A percentile compares a stretch with the other conserved stretches of the same genome.
Conservation (phyloP, 2,888 invertebrate species). For the Philhelius pedissequus region DNA sequence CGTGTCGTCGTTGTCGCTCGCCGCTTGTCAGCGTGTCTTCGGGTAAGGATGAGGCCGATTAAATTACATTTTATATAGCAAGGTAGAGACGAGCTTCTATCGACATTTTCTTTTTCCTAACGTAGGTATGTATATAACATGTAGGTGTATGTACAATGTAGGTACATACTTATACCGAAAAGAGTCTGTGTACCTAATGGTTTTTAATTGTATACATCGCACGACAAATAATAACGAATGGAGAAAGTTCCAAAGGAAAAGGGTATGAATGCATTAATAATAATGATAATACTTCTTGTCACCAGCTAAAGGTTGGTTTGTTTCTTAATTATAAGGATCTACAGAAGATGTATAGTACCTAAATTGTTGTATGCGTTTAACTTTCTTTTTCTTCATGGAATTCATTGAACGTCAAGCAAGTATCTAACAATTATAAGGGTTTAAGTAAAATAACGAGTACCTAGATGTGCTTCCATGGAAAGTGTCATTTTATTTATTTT, state of each 20-base stretch:
- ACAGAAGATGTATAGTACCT: neutral
- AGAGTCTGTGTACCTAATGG: neutral
- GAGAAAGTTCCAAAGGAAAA: conserved; percentile 16
- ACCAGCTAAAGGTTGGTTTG: neutral
- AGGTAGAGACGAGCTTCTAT: neutral
- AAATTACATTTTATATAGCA: conserved; percentile 51
- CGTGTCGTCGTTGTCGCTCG: neutral
- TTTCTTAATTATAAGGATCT: neutral
- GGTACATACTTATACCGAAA: neutral
- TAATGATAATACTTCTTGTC: conserved; percentile 2
- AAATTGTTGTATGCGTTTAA: neutral
- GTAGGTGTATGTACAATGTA: no score
- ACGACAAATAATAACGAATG: conserved; percentile 26
- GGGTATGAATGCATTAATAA: conserved; percentile 14
- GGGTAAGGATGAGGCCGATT: conserved; percentile 42
- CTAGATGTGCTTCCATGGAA: neutral
- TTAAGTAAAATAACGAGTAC: neutral
- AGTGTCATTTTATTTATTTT: neutral
- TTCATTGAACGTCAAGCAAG: neutral
- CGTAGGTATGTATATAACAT: no score
- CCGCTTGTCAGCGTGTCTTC: neutral
- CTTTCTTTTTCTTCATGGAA: neutral
- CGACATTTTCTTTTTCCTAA: neutral
- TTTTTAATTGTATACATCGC: conserved; percentile 40
- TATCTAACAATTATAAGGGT: conserved; percentile 12